Evolutionary conservation across 1,140 invertebrate genomes (phyloP).

Genomic region (Octopus sinensis): DNA sequence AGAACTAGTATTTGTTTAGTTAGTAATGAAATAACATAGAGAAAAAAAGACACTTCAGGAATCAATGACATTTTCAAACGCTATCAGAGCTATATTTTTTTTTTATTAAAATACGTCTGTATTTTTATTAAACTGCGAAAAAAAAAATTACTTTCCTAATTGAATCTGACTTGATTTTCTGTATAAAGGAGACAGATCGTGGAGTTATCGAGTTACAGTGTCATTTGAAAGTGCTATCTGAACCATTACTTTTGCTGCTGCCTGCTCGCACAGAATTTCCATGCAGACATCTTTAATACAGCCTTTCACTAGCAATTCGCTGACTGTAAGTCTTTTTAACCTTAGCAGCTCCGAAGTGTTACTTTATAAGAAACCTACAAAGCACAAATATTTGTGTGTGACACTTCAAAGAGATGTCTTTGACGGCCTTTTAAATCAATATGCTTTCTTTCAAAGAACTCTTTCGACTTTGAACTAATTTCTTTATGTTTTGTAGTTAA

Average conservation of each 20-base stretch:
- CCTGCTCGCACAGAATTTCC: too few species aligned
- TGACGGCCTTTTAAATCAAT: not conserved
- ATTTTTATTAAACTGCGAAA: not conserved
- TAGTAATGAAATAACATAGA: not conserved
- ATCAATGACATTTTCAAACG: not conserved
- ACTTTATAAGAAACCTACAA: not conserved
- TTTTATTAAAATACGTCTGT: not conserved
- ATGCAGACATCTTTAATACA: not conserved
- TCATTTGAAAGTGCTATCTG: not conserved
- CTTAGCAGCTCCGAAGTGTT: not conserved
- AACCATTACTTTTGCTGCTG: too few species aligned
- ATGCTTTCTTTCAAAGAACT: not conserved
- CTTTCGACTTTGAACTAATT: not conserved
- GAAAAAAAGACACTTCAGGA: not conserved
- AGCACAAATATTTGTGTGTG: not conserved
- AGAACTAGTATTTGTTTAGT: not conserved
- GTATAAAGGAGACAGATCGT: not conserved
- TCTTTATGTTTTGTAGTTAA: not conserved
- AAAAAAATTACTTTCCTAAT: not conserved
- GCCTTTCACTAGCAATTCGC: not conserved
- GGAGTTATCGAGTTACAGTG: not conserved
- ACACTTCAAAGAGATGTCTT: not conserved
- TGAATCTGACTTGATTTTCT: not conserved
- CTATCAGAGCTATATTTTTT: not conserved
- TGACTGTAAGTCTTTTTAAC: not conserved